Conservation (phyloP, 2,888 invertebrate genomes). For the Netelia melanura region DNA sequence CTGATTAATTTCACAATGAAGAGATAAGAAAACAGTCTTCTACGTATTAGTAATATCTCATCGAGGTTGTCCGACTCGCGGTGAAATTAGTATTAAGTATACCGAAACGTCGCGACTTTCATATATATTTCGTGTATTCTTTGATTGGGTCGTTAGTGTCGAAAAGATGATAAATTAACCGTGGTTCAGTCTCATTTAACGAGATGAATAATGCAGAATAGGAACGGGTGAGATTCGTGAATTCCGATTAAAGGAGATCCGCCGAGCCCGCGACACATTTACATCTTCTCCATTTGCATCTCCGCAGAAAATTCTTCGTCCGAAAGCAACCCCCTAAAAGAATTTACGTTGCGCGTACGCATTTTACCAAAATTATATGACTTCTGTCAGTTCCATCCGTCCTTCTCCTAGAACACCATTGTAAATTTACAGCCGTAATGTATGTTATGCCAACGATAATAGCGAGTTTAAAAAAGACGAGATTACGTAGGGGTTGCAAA, state of each 20-base stretch:
- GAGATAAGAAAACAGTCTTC: too few relatives aligned
- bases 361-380: too few relatives aligned
- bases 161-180: constrained; percentile 53
- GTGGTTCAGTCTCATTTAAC: constrained; percentile 18
- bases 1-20: too few relatives aligned
- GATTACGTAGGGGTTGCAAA: too few relatives aligned
- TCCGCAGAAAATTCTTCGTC: too few relatives aligned
- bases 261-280: background rate
- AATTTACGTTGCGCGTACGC: too few relatives aligned
- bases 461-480: too few relatives aligned
- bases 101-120: background rate
- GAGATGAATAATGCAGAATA: constrained; percentile 43
- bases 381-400: too few relatives aligned
- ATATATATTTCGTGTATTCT: constrained; percentile 40
- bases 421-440: too few relatives aligned
- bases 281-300: background rate
- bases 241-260: constrained; percentile 37
- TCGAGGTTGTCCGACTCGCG: background rate
- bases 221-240: constrained; percentile 28
- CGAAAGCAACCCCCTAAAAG: too few relatives aligned
- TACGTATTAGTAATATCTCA: background rate
- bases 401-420: too few relatives aligned
- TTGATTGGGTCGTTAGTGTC: constrained; percentile 59
- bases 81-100: background rate
- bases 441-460: too few relatives aligned